Percentiles rank a stretch among this genome's conserved stretches.
Conservation (phyloP, 2,113 vertebrate genomes). For the Donacobius atricapilla region DNA sequence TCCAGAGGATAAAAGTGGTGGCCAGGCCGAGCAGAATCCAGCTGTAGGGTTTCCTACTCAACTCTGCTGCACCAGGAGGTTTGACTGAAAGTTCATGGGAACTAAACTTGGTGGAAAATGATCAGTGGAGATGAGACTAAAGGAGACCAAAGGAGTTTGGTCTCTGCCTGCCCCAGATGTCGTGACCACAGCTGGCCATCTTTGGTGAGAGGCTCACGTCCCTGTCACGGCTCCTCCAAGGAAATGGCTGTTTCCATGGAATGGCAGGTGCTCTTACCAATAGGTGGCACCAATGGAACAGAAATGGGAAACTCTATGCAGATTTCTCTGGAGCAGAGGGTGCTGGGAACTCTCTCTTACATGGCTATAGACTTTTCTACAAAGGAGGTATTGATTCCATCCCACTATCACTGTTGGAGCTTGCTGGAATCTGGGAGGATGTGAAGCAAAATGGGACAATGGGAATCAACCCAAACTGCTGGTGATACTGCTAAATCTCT, state of each 20-base stretch:
- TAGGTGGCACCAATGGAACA: constrained; percentile 58
- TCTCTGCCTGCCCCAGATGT: rapidly evolving
- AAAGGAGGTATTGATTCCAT: background rate
- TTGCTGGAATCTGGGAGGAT: background rate
- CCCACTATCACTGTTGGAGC: background rate
- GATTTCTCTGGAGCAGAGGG: background rate
- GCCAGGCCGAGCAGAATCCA: background rate
- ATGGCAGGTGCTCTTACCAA: constrained; percentile 2
- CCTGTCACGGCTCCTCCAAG: background rate
- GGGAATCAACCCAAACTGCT: background rate
- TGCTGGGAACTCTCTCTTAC: constrained; percentile 10
- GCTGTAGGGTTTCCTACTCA: background rate
- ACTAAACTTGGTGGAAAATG: background rate
- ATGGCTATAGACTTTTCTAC: background rate
- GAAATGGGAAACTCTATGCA: background rate
- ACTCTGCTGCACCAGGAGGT: background rate
- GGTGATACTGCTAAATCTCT: background rate
- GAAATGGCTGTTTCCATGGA: background rate
- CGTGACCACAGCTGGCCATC: background rate
- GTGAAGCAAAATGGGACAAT: background rate
- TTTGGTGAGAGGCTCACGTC: background rate
- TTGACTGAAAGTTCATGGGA: background rate
- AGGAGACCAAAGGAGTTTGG: background rate
- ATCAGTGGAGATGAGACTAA: background rate
- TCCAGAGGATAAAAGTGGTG: background rate